A percentile compares a stretch with the other conserved stretches of the same genome.
These are phyloP conservation scores for Melopsittacus undulatus DNA, from an alignment of 2,797 vertebrate species.

Conservation along the genomic window DNA sequence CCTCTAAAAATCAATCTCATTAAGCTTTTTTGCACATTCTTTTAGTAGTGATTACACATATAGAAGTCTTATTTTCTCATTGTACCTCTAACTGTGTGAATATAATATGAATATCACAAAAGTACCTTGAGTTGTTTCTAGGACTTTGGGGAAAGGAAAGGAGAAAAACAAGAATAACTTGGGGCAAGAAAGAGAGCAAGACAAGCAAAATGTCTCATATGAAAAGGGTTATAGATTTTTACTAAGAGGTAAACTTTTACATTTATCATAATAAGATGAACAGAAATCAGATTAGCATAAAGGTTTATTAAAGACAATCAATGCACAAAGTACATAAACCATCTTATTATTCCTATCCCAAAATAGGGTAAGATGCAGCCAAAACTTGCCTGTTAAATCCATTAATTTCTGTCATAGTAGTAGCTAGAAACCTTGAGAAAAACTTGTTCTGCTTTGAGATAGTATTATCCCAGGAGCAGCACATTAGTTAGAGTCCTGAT, in stretches of 20 bases:
- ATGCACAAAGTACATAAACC: background rate
- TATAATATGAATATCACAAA: background rate
- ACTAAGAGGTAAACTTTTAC: background rate
- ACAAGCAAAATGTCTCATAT: background rate
- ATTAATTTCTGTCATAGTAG: background rate
- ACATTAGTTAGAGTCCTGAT: background rate
- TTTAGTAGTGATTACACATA: background rate
- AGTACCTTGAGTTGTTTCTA: background rate
- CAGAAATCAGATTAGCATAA: background rate
- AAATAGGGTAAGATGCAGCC: background rate
- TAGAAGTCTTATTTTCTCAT: background rate
- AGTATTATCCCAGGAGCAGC: background rate
- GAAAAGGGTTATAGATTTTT: background rate
- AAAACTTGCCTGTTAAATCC: background rate
- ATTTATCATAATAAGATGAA: background rate
- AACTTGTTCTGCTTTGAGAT: background rate
- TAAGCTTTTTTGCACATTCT: background rate
- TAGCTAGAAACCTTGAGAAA: background rate
- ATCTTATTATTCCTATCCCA: background rate
- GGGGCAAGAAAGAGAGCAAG: background rate
- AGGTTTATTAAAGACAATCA: background rate
- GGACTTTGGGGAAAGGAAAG: background rate
- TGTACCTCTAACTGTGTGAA: background rate
- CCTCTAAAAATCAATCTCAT: background rate
- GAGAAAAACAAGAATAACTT: background rate